These are phyloP conservation scores for Corapipo altera DNA, from an alignment of 2,113 vertebrate species.

Conservation along the genomic window DNA sequence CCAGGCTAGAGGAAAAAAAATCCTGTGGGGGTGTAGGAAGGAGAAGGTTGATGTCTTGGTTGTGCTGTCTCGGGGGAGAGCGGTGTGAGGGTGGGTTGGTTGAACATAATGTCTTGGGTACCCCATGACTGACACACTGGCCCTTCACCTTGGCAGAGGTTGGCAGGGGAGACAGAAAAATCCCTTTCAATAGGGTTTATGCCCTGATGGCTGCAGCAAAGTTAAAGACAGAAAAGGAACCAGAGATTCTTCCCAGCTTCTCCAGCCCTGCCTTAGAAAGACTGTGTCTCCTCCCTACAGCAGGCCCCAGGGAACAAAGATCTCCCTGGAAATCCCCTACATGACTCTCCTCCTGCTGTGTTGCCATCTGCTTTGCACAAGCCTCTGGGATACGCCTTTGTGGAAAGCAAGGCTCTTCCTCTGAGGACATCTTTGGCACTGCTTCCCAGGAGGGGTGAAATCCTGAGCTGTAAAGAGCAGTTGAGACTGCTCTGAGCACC, in stretches of 20 bases:
- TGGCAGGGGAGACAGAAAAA: not conserved
- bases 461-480: not conserved
- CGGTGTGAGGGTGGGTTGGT: not conserved
- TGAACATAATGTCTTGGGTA: not conserved
- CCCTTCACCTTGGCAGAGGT: not conserved
- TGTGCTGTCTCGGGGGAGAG: not conserved
- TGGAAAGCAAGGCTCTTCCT: not conserved
- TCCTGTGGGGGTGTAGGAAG: not conserved
- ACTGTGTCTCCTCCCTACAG: not conserved
- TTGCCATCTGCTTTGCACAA: not conserved
- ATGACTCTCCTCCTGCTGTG: accelerated
- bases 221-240: not conserved
- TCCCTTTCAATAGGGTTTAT: not conserved
- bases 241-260: not conserved
- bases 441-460: not conserved
- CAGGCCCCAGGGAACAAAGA: not conserved
- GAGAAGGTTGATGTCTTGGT: not conserved
- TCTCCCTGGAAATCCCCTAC: not conserved
- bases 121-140: accelerated
- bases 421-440: not conserved
- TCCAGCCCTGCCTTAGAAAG: not conserved
- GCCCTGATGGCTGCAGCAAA: not conserved
- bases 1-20: not conserved
- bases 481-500: not conserved
- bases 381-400: not conserved